Evolutionary conservation across 2,888 invertebrate species (phyloP).

Genomic region (Catocala fraxini): DNA sequence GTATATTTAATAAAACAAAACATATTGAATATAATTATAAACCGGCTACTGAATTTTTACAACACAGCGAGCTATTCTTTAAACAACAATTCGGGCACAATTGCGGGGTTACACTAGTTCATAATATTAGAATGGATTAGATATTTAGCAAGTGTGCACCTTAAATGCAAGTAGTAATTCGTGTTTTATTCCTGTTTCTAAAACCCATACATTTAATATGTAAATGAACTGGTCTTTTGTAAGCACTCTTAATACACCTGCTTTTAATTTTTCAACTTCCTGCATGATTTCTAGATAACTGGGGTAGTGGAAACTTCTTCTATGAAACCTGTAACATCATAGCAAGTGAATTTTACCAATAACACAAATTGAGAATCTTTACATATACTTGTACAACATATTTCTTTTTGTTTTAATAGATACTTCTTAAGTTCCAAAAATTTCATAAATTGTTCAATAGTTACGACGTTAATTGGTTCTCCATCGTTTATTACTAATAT

Average conservation of each 20-base stretch:
- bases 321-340: conserved; percentile 67
- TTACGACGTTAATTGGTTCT: conserved; percentile 67
- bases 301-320: conserved; percentile 74
- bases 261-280: conserved; percentile 69
- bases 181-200: conserved; percentile 71
- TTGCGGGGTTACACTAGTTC: too few species aligned
- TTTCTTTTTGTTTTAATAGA: conserved; percentile 6
- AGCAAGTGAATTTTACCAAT: too few species aligned
- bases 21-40: too few species aligned
- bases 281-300: conserved; percentile 74
- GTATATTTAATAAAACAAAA: neutral
- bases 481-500: conserved; percentile 62
- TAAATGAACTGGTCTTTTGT: conserved; percentile 76
- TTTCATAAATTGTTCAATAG: conserved; percentile 66
- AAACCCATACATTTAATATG: conserved; percentile 68
- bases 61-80: neutral
- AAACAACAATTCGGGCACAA: neutral
- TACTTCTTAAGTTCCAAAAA: conserved; percentile 77
- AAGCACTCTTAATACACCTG: conserved; percentile 63
- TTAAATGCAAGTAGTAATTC: conserved; percentile 75
- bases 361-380: too few species aligned
- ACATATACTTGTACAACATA: too few species aligned
- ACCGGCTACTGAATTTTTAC: too few species aligned
- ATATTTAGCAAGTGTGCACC: conserved; percentile 48
- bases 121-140: neutral